A percentile compares a stretch with the other conserved stretches of the same genome.
Conservation (phyloP, 1,140 invertebrate species). For the Conopomorpha cramerella region DNA sequence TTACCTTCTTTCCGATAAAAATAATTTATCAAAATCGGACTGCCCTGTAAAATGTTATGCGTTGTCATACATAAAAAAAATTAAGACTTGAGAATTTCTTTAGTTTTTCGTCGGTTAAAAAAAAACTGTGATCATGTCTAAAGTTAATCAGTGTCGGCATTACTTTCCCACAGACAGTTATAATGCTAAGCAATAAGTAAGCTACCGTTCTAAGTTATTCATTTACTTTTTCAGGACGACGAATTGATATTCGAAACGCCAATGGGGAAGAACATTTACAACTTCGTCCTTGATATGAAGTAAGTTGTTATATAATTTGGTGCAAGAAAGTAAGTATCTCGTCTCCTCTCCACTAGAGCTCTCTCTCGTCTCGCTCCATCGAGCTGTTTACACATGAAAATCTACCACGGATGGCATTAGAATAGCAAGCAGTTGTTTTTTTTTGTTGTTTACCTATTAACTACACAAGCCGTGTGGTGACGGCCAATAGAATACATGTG, state of each 20-base stretch:
- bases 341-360: too few species aligned
- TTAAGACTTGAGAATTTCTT: background rate
- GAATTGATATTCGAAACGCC: slow-evolving; percentile 82
- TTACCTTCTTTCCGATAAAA: too few species aligned
- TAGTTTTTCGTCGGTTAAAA: too few species aligned
- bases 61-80: background rate
- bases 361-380: too few species aligned
- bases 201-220: background rate
- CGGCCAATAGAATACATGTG: too few species aligned
- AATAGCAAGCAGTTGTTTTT: background rate
- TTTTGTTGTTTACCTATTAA: slow-evolving; percentile 3
- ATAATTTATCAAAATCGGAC: too few species aligned
- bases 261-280: slow-evolving; percentile 76
- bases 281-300: slow-evolving; percentile 67
- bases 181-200: background rate
- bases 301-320: slow-evolving; percentile 18
- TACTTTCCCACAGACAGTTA: background rate
- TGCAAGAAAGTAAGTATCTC: too few species aligned
- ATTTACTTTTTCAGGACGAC: slow-evolving; percentile 61
- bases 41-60: too few species aligned
- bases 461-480: too few species aligned
- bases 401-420: background rate
- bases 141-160: background rate
- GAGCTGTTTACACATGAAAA: too few species aligned
- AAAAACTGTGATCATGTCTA: too few species aligned